Evolutionary conservation across 2,888 invertebrate species (phyloP).

Genomic region (Himalopsyche kuldschensis): DNA sequence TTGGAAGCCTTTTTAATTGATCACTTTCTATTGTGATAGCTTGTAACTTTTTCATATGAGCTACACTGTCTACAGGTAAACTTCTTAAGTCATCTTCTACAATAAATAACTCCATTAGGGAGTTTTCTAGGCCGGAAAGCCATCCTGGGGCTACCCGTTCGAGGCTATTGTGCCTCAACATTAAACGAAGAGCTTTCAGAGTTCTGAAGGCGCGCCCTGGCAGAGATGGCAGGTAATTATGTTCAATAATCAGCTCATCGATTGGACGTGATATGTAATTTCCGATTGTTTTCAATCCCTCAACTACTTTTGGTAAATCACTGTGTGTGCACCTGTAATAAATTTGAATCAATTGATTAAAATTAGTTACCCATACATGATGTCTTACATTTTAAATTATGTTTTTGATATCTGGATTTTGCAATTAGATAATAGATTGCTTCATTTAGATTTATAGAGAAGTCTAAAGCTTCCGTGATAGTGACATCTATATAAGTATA

Average conservation of each 20-base stretch:
- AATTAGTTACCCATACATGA: background rate
- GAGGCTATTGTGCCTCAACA: conserved; percentile 81
- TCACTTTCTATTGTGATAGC: conserved; percentile 83
- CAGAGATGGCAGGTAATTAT: conserved; percentile 82
- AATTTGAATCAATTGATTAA: conserved; percentile 14
- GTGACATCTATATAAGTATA: background rate
- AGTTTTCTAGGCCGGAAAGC: conserved; percentile 76
- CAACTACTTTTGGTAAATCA: conserved; percentile 75
- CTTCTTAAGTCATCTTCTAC: conserved; percentile 82
- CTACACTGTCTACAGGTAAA: conserved; percentile 76
- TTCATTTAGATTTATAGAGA: no score
- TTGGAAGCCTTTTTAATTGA: conserved; percentile 73
- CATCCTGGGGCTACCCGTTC: conserved; percentile 81
- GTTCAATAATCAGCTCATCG: conserved; percentile 85
- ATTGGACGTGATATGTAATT: conserved; percentile 69
- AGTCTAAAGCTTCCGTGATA: background rate
- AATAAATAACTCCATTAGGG: conserved; percentile 79
- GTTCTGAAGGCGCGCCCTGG: conserved; percentile 80
- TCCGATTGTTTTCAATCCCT: conserved; percentile 71
- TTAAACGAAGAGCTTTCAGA: conserved; percentile 73
- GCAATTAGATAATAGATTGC: no score
- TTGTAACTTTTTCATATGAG: conserved; percentile 73
- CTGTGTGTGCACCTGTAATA: conserved; percentile 86
- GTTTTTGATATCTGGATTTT: no score
- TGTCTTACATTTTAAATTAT: background rate